Percentiles rank a stretch among this genome's conserved stretches.
These are phyloP conservation scores for Spilarctia lutea DNA, from an alignment of 2,888 invertebrate species.

Conservation along the genomic window DNA sequence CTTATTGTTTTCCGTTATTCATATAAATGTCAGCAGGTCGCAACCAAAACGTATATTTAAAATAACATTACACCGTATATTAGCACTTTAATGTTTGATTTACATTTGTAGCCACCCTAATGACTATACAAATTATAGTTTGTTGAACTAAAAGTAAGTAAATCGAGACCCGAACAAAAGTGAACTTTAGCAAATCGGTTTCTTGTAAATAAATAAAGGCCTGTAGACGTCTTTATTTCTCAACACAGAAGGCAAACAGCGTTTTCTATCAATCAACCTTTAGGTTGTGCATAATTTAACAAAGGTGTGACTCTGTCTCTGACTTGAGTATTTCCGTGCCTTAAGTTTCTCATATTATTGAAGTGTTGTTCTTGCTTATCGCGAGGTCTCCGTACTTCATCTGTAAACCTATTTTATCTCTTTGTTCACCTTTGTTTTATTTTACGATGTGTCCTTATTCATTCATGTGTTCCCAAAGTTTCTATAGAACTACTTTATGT, in stretches of 20 bases:
- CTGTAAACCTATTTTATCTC: slow-evolving; percentile 33
- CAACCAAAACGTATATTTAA: slow-evolving; percentile 43
- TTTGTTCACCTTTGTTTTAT: slow-evolving; percentile 35
- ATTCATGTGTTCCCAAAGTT: slow-evolving; percentile 44
- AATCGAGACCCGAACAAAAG: slow-evolving; percentile 24
- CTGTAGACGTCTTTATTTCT: slow-evolving; percentile 47
- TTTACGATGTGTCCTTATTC: slow-evolving; percentile 47
- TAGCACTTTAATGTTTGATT: slow-evolving; percentile 27
- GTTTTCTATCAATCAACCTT: slow-evolving; percentile 51
- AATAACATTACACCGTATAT: slow-evolving; percentile 40
- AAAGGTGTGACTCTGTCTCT: slow-evolving; percentile 30
- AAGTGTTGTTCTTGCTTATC: slow-evolving; percentile 47
- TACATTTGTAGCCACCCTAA: slow-evolving; percentile 31
- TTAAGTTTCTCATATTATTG: slow-evolving; percentile 45
- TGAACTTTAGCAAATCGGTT: slow-evolving; percentile 40
- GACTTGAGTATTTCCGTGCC: slow-evolving; percentile 22
- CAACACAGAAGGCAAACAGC: slow-evolving; percentile 46
- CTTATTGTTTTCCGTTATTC: slow-evolving; percentile 39
- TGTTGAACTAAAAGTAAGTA: slow-evolving; percentile 19
- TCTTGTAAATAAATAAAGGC: slow-evolving; percentile 44
- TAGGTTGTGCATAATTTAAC: slow-evolving; percentile 47
- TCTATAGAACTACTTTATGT: slow-evolving; percentile 35
- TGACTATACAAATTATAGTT: slow-evolving; percentile 33
- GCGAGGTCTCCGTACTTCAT: slow-evolving; percentile 38
- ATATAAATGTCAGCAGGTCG: slow-evolving; percentile 21